phyloP scores from a whole-genome alignment of 2,888 invertebrate genomes.

The Trisateles emortualis region DNA sequence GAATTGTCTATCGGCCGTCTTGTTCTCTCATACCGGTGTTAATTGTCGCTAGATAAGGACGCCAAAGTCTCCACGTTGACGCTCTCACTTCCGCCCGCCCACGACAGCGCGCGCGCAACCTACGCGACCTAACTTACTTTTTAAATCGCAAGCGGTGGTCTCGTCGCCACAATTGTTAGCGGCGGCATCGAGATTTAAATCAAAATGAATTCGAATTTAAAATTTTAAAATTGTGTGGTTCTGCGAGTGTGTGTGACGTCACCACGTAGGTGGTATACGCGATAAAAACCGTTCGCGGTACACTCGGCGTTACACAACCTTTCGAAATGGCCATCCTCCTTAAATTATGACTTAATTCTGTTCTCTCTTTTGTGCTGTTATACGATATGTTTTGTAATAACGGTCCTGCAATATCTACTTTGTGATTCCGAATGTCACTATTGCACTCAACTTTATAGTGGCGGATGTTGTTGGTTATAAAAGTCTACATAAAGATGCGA shows the following conservation, averaged over 20 bases:
- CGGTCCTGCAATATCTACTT: slow-evolving; percentile 66
- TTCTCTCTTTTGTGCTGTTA: slow-evolving; percentile 72
- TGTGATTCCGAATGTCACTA: slow-evolving; percentile 55
- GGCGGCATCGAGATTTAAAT: slow-evolving; percentile 51
- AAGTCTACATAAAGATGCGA: slow-evolving; percentile 23
- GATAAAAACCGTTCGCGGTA: slow-evolving; percentile 70
- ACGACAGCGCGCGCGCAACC: slow-evolving; percentile 72
- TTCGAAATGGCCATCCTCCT: slow-evolving; percentile 76
- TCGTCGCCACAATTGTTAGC: slow-evolving; percentile 67
- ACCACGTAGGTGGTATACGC: slow-evolving; percentile 76
- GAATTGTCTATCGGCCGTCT: slow-evolving; percentile 67
- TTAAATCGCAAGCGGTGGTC: slow-evolving; percentile 77
- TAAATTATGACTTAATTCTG: slow-evolving; percentile 84
- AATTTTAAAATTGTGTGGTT: slow-evolving; percentile 52
- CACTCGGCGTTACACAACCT: slow-evolving; percentile 66
- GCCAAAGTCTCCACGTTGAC: slow-evolving; percentile 64
- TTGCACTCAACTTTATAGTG: slow-evolving; percentile 46
- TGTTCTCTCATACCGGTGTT: slow-evolving; percentile 59
- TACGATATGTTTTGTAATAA: slow-evolving; percentile 69
- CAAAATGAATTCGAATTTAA: slow-evolving; percentile 48
- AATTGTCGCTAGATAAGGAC: slow-evolving; percentile 75
- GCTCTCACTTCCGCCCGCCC: slow-evolving; percentile 87
- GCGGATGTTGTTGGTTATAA: slow-evolving; percentile 25
- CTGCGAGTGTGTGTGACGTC: slow-evolving; percentile 69
- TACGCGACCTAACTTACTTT: slow-evolving; percentile 76